A percentile compares a stretch with the other conserved stretches of the same genome.
Evolutionary conservation across 2,113 vertebrate genomes (phyloP).

Genomic region (Mesembrinibis cayennensis): DNA sequence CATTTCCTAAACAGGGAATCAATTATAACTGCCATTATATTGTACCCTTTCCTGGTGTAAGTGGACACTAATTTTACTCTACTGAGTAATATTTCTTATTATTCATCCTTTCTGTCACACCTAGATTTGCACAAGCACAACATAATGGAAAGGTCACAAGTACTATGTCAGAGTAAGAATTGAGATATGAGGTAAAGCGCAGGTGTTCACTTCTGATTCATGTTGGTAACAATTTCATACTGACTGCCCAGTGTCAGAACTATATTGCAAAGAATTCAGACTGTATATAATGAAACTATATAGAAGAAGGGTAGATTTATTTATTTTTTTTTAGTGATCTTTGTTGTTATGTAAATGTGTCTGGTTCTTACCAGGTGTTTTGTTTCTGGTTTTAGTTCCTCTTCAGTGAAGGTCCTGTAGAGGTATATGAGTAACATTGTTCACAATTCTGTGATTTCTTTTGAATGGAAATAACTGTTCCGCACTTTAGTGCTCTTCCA

Average conservation of each 20-base stretch:
- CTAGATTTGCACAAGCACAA: neutral
- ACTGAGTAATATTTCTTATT: neutral
- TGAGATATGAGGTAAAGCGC: neutral
- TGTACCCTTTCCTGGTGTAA: neutral
- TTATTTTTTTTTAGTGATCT: neutral
- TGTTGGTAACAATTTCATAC: neutral
- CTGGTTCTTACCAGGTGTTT: neutral
- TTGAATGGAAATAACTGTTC: neutral
- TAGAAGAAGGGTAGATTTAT: neutral
- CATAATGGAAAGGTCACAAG: neutral
- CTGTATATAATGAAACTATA: accelerated
- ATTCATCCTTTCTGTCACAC: neutral
- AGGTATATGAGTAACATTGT: neutral
- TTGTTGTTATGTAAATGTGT: neutral
- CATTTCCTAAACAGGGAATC: neutral
- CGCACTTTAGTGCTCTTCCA: neutral
- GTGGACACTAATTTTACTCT: neutral
- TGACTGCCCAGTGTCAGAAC: neutral
- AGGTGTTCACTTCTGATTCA: neutral
- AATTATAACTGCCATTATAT: neutral
- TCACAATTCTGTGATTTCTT: neutral
- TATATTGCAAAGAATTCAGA: neutral
- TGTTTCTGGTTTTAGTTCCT: neutral
- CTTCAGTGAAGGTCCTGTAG: neutral
- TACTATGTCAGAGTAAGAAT: neutral